phyloP scores from a whole-genome alignment of 2,797 vertebrate genomes.

The Takifugu rubripes region DNA sequence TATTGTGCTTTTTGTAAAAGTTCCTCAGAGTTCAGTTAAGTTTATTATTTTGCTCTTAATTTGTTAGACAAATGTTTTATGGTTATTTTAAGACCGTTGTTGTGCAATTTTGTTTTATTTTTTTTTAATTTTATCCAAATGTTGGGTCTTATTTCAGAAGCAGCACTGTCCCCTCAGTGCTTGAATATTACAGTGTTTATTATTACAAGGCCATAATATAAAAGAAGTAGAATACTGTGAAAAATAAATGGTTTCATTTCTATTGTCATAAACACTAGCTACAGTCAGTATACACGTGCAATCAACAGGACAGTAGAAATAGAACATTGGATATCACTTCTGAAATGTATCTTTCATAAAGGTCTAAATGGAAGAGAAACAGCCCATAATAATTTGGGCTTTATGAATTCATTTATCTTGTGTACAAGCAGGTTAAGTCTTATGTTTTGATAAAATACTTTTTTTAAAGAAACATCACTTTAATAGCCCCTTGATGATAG shows the following conservation, averaged over 20 bases:
- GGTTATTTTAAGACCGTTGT: conserved; percentile 71
- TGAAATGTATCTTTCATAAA: not conserved
- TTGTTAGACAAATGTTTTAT: conserved; percentile 71
- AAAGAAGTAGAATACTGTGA: conserved; percentile 61
- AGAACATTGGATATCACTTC: conserved; percentile 3
- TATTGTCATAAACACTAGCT: conserved; percentile 56
- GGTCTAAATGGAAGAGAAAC: no score
- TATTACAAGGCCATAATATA: conserved; percentile 22
- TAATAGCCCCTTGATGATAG: no score
- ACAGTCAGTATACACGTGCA: conserved; percentile 50
- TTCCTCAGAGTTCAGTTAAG: conserved; percentile 51
- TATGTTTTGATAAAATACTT: conserved; percentile 19
- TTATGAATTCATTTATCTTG: not conserved
- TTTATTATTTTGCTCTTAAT: conserved; percentile 70
- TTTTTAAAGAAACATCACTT: no score
- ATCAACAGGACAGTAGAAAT: conserved; percentile 38
- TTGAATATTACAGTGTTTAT: conserved; percentile 46
- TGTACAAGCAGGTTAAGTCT: conserved; percentile 19
- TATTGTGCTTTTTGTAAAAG: conserved; percentile 83
- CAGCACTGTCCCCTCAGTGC: conserved; percentile 37
- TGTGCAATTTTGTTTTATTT: conserved; percentile 72
- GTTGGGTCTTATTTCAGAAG: conserved; percentile 39
- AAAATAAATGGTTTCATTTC: conserved; percentile 23
- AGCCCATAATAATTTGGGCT: not conserved
- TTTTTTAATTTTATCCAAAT: conserved; percentile 11